A percentile compares a stretch with the other conserved stretches of the same genome.
Conservation (phyloP, 1,140 invertebrate genomes). For the Ooceraea biroi region DNA sequence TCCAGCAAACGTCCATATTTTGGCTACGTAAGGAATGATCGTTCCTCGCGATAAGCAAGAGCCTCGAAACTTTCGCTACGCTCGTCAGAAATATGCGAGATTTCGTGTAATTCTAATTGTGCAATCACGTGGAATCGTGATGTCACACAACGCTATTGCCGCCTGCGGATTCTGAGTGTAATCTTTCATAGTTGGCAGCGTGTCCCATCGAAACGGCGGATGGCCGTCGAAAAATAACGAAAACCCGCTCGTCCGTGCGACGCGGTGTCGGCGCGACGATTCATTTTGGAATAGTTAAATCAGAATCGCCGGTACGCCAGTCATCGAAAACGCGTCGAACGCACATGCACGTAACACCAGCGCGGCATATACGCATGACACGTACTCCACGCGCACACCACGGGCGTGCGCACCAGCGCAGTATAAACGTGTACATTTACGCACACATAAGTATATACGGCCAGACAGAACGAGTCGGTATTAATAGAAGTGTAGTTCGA, state of each 20-base stretch:
- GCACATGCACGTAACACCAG: constrained; percentile 68
- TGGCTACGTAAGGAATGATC: too few species aligned
- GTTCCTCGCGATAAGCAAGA: too few species aligned
- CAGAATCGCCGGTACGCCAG: constrained; percentile 53
- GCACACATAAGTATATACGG: not conserved
- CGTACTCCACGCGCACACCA: too few species aligned
- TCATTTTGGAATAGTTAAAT: constrained; percentile 83
- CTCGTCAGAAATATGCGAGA: not conserved
- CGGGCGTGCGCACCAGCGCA: not conserved
- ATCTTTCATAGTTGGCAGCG: constrained; percentile 62
- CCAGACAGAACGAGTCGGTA: constrained; percentile 68
- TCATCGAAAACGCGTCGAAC: constrained; percentile 78
- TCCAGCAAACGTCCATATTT: too few species aligned
- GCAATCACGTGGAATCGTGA: not conserved
- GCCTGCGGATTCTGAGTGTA: constrained; percentile 22
- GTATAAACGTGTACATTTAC: not conserved
- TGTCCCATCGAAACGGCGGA: constrained; percentile 31
- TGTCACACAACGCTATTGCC: constrained; percentile 25
- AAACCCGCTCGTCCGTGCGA: constrained; percentile 78
- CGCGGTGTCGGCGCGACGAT: constrained; percentile 77
- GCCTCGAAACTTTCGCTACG: not conserved
- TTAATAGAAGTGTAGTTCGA: constrained; percentile 80
- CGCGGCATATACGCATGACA: constrained; percentile 23
- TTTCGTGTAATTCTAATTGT: constrained; percentile 23
- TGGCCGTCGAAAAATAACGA: constrained; percentile 67